Conservation (phyloP, 1,140 invertebrate species). For the Drosophila oshimai region DNA sequence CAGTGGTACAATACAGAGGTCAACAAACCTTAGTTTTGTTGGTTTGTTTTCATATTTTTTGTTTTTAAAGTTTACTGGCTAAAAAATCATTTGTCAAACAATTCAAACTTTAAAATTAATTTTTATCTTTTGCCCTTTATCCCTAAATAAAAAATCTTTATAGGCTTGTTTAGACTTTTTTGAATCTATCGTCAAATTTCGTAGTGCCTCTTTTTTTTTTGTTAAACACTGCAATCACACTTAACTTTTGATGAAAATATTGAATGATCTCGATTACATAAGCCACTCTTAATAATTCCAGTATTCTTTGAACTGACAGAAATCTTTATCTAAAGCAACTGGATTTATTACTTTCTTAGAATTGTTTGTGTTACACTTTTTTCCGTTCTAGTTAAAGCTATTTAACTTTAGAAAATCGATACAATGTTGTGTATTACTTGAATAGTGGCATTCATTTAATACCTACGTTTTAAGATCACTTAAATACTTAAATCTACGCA, state of each 20-base stretch:
- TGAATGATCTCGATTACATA: neutral
- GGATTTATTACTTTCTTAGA: neutral
- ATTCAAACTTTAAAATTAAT: too few relatives aligned
- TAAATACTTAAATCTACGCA: too few relatives aligned
- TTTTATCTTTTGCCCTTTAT: neutral
- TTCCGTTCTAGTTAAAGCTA: neutral
- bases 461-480: too few relatives aligned
- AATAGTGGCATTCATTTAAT: too few relatives aligned
- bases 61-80: too few relatives aligned
- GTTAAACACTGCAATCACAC: neutral
- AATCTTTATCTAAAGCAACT: neutral
- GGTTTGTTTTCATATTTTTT: too few relatives aligned
- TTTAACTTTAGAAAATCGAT: neutral
- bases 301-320: neutral
- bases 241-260: neutral
- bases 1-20: too few relatives aligned
- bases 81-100: too few relatives aligned
- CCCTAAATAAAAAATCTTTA: too few relatives aligned
- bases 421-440: neutral
- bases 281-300: conserved; percentile 5
- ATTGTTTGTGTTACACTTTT: neutral
- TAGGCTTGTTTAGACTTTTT: too few relatives aligned
- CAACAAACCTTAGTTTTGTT: too few relatives aligned
- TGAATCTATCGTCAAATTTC: too few relatives aligned
- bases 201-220: neutral